These are phyloP conservation scores for Phalacrocorax brasilianus DNA, from an alignment of 2,113 vertebrate genomes.

Conservation along the genomic window DNA sequence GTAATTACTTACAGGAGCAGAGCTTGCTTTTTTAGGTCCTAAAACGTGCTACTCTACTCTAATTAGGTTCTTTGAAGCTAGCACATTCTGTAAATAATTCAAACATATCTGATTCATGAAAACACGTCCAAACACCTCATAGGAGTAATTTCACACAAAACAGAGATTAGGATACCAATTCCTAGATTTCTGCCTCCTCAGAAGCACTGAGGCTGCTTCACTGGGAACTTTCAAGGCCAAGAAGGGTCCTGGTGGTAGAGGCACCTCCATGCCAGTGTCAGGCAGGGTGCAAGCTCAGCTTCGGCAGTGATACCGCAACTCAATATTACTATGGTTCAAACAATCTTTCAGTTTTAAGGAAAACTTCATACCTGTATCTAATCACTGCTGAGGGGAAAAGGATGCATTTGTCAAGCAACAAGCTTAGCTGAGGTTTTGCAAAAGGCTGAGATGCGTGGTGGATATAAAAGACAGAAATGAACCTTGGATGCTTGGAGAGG, in stretches of 20 bases:
- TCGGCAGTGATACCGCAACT: neutral
- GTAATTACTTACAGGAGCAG: conserved; percentile 27
- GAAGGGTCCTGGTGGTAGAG: neutral
- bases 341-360: neutral
- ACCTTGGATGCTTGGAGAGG: neutral
- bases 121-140: neutral
- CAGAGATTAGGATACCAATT: neutral
- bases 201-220: neutral
- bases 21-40: conserved; percentile 17
- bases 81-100: conserved; percentile 46
- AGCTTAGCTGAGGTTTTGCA: neutral
- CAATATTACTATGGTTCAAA: neutral
- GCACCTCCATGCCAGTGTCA: fast-evolving
- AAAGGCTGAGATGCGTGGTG: neutral
- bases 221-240: neutral
- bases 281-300: neutral
- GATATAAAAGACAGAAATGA: neutral
- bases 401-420: neutral
- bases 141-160: neutral
- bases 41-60: neutral
- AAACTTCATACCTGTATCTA: neutral
- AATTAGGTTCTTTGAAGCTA: conserved; percentile 46
- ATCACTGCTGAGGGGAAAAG: neutral
- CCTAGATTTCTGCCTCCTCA: neutral
- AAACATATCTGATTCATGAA: neutral